Conservation (phyloP, 2,797 vertebrate species). For the Phalloptychus januarius region DNA sequence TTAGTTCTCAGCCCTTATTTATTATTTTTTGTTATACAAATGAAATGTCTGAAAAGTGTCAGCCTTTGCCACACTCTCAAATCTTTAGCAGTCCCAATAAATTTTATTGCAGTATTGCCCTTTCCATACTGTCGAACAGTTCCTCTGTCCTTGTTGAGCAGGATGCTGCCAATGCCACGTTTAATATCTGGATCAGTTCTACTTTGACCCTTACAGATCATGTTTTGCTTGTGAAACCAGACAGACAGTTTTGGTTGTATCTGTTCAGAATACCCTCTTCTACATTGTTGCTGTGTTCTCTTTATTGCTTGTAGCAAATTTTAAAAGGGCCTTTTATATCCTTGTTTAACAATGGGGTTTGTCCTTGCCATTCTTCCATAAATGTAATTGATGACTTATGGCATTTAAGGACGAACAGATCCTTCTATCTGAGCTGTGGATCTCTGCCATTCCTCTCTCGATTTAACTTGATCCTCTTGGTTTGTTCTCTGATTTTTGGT, state of each 20-base stretch:
- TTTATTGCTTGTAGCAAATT: not conserved
- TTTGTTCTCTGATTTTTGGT: not conserved
- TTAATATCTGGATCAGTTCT: not conserved
- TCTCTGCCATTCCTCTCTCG: not conserved
- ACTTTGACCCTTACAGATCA: not conserved
- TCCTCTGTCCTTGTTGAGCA: not conserved
- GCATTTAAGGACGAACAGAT: not conserved
- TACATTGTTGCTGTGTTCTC: not conserved
- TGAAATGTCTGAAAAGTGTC: not conserved
- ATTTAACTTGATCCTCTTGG: not conserved
- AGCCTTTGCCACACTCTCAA: not conserved
- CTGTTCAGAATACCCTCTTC: not conserved
- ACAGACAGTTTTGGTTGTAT: not conserved
- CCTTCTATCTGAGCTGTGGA: not conserved
- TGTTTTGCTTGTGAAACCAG: not conserved
- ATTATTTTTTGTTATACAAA: not conserved
- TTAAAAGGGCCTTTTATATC: not conserved
- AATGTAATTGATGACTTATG: not conserved
- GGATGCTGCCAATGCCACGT: not conserved
- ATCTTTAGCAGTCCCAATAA: not conserved
- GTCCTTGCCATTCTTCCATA: not conserved
- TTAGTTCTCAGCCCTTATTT: not conserved
- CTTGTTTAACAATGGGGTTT: not conserved
- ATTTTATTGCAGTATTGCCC: not conserved
- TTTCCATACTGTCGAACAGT: not conserved